Evolutionary conservation across 92 coral and sea anemone genomes (phyloP).

Genomic region (Actinostola sp.): DNA sequence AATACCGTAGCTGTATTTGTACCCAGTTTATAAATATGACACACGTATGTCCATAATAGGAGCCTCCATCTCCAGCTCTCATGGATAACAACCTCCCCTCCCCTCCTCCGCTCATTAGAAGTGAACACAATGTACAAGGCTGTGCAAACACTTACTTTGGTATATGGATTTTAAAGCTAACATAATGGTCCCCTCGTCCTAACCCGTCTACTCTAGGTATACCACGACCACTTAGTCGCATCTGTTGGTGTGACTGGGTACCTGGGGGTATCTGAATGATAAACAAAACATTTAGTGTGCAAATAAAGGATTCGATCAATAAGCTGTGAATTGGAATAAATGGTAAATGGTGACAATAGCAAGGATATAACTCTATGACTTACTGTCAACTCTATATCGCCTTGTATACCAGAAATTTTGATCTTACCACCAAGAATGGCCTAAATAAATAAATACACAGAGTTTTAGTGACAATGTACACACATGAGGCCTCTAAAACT

Average conservation of each 20-base stretch:
- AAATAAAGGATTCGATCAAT: no score
- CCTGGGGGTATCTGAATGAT: constrained; percentile 85
- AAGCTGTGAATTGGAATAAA: no score
- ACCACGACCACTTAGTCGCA: constrained; percentile 90
- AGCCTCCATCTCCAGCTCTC: no score
- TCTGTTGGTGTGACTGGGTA: constrained; percentile 94
- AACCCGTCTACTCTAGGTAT: constrained; percentile 89
- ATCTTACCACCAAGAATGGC: constrained; percentile 95
- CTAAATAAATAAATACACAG: constrained; percentile 30
- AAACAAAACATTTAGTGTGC: not conserved
- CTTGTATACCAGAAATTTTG: constrained; percentile 89
- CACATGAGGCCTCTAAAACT: no score
- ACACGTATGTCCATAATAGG: no score
- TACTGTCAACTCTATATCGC: constrained; percentile 92
- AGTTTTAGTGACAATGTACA: not conserved
- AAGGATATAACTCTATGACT: not conserved
- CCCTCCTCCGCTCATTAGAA: not conserved
- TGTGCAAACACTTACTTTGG: constrained; percentile 76
- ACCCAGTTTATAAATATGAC: no score
- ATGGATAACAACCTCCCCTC: no score
- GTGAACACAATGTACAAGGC: not conserved
- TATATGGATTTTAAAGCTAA: constrained; percentile 89
- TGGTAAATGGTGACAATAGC: no score
- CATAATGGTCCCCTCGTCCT: constrained; percentile 93
- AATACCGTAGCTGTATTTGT: no score